Conservation (phyloP, 37 sponge, comb jelly and placozoan genomes). For the Crambe crambe region DNA sequence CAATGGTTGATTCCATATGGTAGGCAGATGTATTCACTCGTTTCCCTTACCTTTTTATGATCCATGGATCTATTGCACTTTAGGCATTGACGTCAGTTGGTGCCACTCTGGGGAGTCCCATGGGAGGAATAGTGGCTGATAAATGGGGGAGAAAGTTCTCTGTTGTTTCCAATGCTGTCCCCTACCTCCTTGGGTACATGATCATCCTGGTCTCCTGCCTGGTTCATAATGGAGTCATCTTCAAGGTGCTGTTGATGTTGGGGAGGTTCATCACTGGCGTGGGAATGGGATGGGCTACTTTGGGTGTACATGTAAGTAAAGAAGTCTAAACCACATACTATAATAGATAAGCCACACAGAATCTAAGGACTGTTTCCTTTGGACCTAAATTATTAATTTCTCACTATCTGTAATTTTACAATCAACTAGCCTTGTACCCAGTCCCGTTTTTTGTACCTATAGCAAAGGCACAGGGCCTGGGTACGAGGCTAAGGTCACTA, state of each 20-base stretch:
- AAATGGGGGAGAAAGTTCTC: constrained; percentile 23
- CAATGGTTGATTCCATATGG: no score
- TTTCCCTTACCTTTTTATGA: no score
- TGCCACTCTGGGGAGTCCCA: constrained; percentile 33
- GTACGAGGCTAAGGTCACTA: no score
- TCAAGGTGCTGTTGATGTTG: constrained; percentile 3
- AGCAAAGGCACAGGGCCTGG: no score
- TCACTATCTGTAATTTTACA: no score
- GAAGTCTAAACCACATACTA: not conserved
- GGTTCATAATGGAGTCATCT: not conserved
- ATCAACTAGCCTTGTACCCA: no score
- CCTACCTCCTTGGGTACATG: constrained; percentile 41
- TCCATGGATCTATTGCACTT: no score
- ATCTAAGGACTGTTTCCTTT: no score
- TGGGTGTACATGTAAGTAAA: constrained; percentile 19
- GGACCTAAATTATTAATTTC: no score
- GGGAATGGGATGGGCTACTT: constrained; percentile 41
- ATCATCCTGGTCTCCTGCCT: constrained; percentile 4
- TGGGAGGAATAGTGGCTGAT: constrained; percentile 36
- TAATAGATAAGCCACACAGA: not conserved
- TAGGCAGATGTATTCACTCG: no score
- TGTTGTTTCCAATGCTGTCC: constrained; percentile 14
- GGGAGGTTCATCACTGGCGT: constrained; percentile 52
- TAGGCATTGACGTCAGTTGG: constrained; percentile 42
- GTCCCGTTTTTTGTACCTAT: no score